These are phyloP conservation scores for Rhynchomys soricoides DNA, from an alignment of 2,113 vertebrate species.

Conservation along the genomic window DNA sequence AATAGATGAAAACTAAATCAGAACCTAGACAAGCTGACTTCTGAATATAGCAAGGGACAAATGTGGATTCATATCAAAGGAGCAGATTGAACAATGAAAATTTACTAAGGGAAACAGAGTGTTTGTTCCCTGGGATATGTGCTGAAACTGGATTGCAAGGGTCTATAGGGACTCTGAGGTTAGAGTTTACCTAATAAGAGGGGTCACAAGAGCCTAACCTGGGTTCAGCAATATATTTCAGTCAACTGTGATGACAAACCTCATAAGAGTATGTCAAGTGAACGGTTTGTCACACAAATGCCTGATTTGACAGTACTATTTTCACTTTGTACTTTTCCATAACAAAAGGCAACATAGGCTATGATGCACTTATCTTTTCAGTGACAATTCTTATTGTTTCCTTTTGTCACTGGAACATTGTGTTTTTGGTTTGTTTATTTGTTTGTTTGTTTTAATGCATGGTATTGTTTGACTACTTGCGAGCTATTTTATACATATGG, in stretches of 20 bases:
- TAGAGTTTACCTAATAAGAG: neutral
- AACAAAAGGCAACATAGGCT: neutral
- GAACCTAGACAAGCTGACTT: neutral
- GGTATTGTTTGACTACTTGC: neutral
- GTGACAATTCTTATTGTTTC: neutral
- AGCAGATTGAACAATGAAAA: neutral
- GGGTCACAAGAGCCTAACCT: neutral
- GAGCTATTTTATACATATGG: conserved; percentile 30
- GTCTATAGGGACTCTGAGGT: neutral
- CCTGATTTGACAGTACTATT: neutral
- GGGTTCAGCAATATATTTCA: neutral
- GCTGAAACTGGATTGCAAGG: neutral
- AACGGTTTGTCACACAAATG: neutral
- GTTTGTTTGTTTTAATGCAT: no score
- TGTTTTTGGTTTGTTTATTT: no score
- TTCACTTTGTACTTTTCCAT: neutral
- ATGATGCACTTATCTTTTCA: neutral
- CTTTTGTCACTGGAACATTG: neutral
- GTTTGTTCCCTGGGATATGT: neutral
- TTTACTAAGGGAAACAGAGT: neutral
- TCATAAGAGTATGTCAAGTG: neutral
- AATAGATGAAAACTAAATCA: neutral
- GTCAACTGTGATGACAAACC: neutral
- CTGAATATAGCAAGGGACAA: neutral
- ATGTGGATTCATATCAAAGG: neutral